Evolutionary conservation across 2,113 vertebrate genomes (phyloP).

Genomic region (Pyrgilauda ruficollis): DNA sequence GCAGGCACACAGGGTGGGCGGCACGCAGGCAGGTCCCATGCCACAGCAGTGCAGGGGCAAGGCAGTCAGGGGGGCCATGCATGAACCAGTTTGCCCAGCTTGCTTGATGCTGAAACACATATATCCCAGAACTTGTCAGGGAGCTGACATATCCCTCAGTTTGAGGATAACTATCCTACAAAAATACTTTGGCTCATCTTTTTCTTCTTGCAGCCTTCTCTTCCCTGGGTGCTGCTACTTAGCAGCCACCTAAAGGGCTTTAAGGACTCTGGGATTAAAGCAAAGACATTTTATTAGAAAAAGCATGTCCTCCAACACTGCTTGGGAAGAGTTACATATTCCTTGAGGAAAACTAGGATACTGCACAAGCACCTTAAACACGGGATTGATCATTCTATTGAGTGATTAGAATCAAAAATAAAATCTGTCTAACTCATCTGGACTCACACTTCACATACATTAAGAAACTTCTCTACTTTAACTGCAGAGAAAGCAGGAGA

Average conservation of each 20-base stretch:
- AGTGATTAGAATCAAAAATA: background rate
- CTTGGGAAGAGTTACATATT: background rate
- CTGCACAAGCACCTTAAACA: background rate
- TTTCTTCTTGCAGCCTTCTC: background rate
- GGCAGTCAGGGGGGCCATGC: rapidly evolving
- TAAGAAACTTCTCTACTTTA: background rate
- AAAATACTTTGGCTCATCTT: background rate
- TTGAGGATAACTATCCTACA: background rate
- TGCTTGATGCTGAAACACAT: background rate
- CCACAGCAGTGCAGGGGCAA: background rate
- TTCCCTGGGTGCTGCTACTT: background rate
- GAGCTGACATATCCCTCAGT: background rate
- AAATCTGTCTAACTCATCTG: background rate
- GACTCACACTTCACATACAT: background rate
- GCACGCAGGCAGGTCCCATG: background rate
- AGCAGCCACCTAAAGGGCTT: background rate
- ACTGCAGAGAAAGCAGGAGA: background rate
- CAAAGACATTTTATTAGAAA: background rate
- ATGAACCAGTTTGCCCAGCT: background rate
- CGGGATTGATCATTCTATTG: background rate
- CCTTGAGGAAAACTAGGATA: background rate
- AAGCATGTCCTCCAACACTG: background rate
- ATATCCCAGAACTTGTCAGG: background rate
- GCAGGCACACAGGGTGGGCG: background rate
- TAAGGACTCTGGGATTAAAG: background rate